phyloP scores from a whole-genome alignment of 2,888 invertebrate genomes.

The Scaptomyza cyrtandrae region DNA sequence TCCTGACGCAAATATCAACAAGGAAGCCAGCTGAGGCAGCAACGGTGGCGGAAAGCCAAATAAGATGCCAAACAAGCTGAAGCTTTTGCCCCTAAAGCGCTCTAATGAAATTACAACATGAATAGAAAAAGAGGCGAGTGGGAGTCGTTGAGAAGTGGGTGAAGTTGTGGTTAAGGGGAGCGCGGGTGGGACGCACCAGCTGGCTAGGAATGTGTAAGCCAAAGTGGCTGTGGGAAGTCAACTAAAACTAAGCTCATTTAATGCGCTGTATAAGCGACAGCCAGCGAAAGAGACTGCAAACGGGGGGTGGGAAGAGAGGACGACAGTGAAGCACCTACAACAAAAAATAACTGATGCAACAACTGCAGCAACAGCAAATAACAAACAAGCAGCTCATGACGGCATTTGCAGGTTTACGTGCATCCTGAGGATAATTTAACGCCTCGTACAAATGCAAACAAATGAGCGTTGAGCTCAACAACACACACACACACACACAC shows the following conservation, averaged over 20 bases:
- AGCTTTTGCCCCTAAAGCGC: constrained; percentile 50
- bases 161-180: constrained; percentile 11
- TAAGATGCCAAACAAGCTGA: constrained; percentile 55
- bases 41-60: constrained; percentile 17
- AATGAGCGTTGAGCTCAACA: constrained; percentile 57
- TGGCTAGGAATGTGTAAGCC: constrained; percentile 61
- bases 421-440: constrained; percentile 79
- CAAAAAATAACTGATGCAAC: constrained; percentile 42
- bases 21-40: constrained; percentile 18
- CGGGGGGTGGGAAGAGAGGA: constrained; percentile 1
- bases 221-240: constrained; percentile 76
- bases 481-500: constrained; percentile 2
- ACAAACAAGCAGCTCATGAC: constrained; percentile 54
- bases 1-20: constrained; percentile 76
- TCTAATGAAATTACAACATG: constrained; percentile 73
- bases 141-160: not conserved
- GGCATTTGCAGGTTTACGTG: constrained; percentile 77
- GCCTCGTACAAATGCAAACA: constrained; percentile 76
- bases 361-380: constrained; percentile 33
- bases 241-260: constrained; percentile 79
- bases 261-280: constrained; percentile 73
- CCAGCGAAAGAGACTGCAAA: constrained; percentile 7
- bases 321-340: constrained; percentile 39
- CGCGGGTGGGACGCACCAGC: constrained; percentile 18
- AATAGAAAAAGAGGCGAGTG: not conserved